Base-by-base conservation (phyloP, 1,140 invertebrate species). In the Apis florea region DNA sequence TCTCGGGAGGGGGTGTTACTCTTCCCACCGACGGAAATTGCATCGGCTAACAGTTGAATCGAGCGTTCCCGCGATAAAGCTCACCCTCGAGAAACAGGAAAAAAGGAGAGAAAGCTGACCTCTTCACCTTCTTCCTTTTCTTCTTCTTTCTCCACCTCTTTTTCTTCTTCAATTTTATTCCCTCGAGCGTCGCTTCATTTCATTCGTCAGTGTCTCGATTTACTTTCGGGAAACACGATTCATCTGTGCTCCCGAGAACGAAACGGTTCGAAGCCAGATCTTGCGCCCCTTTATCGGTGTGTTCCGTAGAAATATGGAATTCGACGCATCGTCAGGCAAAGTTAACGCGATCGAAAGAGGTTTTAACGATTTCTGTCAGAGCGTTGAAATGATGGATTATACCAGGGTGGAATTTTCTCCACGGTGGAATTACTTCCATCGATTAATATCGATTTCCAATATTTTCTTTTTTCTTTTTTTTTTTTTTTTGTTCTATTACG, bases 1-100 rank as follows among this genome's bases (percentile, higher is more conserved):
- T 72, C 75, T 51, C 56, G 9, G 21, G 15, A 31, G 26, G 31
- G 31, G 24, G 26, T 47, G 54, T 82, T 82, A 76, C 73, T 82
- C 64, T 77, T 82, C 63, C 66, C 73, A 69, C 73, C 64, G 64
- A 76, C 81, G 84, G 56, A 86, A 86, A 86, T 86, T 86, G 71
- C 80, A 86, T 79, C 61, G 72, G 67, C 72, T 69, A 79, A 85
- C 84, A 40, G 66, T 85, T 74, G 78, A 67, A 79, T 80, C 70
- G 56, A 80, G 40, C 53, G 2, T 40, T 5, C 31, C 66, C 21
- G 71, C 71, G 64, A 85, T 85, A 85, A 85, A 85, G 47, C 61
- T 53, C 31, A 53, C 79, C 53, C 75, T 31, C n/a, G 61, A 63
- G 71, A 31, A 70, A 59, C 56, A 40, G 26, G 13, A 68, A 21